Conservation (phyloP, 2,797 vertebrate genomes). For the Tragopan temminckii region DNA sequence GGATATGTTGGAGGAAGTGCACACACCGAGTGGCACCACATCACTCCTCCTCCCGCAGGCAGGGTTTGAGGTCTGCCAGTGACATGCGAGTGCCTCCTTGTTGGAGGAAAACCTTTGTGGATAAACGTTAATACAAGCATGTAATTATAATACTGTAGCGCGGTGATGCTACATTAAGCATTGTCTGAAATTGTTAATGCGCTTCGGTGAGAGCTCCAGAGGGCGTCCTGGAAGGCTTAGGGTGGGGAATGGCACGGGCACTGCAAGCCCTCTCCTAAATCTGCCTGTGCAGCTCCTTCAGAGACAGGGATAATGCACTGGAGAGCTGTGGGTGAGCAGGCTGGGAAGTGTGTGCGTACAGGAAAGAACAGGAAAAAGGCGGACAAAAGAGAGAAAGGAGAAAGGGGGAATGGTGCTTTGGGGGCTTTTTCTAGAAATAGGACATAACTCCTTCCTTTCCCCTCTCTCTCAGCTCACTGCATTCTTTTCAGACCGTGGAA, state of each 20-base stretch:
- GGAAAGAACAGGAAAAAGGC: neutral
- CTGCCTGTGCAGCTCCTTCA: neutral
- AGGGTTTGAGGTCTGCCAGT: neutral
- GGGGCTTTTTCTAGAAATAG: neutral
- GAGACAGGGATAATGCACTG: neutral
- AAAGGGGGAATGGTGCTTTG: neutral
- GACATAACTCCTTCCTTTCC: neutral
- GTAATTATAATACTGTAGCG: neutral
- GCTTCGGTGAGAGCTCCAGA: neutral
- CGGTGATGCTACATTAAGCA: neutral
- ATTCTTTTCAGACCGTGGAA: neutral
- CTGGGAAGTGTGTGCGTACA: fast-evolving
- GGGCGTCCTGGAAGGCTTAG: neutral
- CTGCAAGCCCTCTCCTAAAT: neutral
- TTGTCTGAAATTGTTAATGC: neutral
- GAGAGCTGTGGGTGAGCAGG: neutral
- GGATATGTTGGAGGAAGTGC: fast-evolving
- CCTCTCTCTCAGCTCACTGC: neutral
- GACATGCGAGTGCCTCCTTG: neutral
- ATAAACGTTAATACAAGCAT: neutral
- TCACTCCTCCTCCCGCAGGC: neutral
- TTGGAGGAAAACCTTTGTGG: neutral
- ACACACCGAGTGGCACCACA: neutral
- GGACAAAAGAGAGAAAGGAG: neutral
- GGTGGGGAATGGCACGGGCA: fast-evolving